Conservation (phyloP, 2,888 invertebrate genomes). For the Melinaea menophilus region DNA sequence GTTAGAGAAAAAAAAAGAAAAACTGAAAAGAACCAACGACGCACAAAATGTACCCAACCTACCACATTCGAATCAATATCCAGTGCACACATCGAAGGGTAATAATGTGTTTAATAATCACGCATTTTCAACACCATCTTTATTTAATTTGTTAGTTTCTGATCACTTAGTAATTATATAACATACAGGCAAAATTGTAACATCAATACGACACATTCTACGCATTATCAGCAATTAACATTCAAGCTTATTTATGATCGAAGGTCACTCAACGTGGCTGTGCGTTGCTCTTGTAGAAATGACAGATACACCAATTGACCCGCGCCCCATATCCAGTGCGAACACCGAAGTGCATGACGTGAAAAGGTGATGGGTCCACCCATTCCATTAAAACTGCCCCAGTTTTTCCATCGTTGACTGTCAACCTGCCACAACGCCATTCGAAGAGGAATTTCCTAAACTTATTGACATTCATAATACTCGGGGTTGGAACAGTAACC, state of each 20-base stretch:
- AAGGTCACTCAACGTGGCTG: slow-evolving; percentile 64
- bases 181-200: slow-evolving; percentile 33
- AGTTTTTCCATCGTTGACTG: slow-evolving; percentile 66
- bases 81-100: too few relatives aligned
- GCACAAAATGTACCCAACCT: slow-evolving; percentile 75
- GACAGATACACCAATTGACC: slow-evolving; percentile 79
- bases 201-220: slow-evolving; percentile 26
- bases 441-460: slow-evolving; percentile 76
- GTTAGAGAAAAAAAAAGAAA: slow-evolving; percentile 21
- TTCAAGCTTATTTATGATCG: slow-evolving; percentile 45
- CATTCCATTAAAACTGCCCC: slow-evolving; percentile 78
- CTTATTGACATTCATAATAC: slow-evolving; percentile 76
- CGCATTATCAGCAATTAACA: slow-evolving; percentile 52
- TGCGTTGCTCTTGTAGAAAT: slow-evolving; percentile 50
- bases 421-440: slow-evolving; percentile 76
- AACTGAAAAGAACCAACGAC: slow-evolving; percentile 19
- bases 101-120: slow-evolving; percentile 36
- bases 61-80: too few relatives aligned
- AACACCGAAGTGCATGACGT: slow-evolving; percentile 79
- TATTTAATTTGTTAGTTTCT: slow-evolving; percentile 32
- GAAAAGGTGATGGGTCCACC: slow-evolving; percentile 79
- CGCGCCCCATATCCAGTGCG: slow-evolving; percentile 81
- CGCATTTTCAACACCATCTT: slow-evolving; percentile 33
- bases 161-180: slow-evolving; percentile 20
- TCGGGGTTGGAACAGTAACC: slow-evolving; percentile 78